Evolutionary conservation across 2,888 invertebrate species (phyloP).

Genomic region (Nowickia ferox): DNA sequence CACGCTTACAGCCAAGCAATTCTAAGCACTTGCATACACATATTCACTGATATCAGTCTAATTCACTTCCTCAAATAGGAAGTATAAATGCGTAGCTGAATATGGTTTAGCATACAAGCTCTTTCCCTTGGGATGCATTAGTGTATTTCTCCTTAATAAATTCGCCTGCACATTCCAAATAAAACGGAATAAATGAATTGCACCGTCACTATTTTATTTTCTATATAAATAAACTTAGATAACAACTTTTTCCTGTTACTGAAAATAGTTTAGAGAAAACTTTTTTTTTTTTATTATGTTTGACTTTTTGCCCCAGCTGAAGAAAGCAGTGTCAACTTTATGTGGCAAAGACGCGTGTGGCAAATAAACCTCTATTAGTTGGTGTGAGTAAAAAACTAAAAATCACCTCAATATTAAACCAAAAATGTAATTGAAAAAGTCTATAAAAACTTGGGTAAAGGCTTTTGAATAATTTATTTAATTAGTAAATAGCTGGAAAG

Average conservation of each 20-base stretch:
- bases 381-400: not conserved
- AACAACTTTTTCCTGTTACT: not conserved
- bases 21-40: not conserved
- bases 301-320: not conserved
- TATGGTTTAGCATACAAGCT: conserved; percentile 1
- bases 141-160: conserved; percentile 52
- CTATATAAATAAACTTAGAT: conserved; percentile 3
- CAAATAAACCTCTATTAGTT: conserved; percentile 12
- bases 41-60: conserved; percentile 5
- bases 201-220: conserved; percentile 59
- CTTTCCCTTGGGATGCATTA: conserved; percentile 69
- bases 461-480: conserved; percentile 70
- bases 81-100: not conserved
- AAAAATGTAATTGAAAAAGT: conserved; percentile 58
- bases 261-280: not conserved
- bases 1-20: not conserved
- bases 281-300: not conserved
- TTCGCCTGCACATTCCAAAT: conserved; percentile 34
- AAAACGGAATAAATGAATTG: conserved; percentile 58
- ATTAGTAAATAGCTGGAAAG: conserved; percentile 62
- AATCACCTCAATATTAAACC: conserved; percentile 59
- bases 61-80: not conserved
- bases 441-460: conserved; percentile 1
- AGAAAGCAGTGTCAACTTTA: conserved; percentile 14
- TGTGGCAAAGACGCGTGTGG: conserved; percentile 16